These are phyloP conservation scores for Hipparchia semele DNA, from an alignment of 2,888 invertebrate species.

Conservation along the genomic window DNA sequence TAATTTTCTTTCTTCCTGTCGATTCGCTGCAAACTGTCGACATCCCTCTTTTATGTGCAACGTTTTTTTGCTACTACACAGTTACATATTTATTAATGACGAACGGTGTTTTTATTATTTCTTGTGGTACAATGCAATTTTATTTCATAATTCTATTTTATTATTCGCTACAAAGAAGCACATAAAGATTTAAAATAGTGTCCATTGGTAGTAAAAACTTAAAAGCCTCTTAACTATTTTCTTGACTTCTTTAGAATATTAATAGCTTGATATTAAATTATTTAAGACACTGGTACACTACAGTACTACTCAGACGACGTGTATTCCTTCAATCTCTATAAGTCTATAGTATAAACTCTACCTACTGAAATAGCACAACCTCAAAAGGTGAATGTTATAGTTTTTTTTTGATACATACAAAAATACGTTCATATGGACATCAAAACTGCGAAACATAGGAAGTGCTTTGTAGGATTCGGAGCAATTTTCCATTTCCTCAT, in stretches of 20 bases:
- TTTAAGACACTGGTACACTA: no score
- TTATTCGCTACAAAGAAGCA: not conserved
- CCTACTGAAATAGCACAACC: no score
- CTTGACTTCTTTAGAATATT: no score
- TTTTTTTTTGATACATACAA: no score
- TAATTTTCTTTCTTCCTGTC: constrained; percentile 25
- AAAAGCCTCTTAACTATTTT: no score
- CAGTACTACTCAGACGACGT: no score
- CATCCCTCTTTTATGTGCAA: constrained; percentile 20
- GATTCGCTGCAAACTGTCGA: constrained; percentile 24
- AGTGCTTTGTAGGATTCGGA: not conserved
- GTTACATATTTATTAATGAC: not conserved
- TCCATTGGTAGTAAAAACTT: no score
- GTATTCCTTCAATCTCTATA: no score
- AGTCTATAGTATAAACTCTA: no score
- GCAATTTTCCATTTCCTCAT: not conserved
- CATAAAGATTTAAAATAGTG: not conserved
- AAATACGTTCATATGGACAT: no score
- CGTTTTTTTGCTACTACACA: not conserved
- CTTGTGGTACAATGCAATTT: not conserved
- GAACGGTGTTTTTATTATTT: not conserved
- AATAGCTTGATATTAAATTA: no score
- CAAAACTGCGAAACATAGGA: not conserved
- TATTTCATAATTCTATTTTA: not conserved
- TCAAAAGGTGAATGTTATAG: no score